Evolutionary conservation across 2,113 vertebrate genomes (phyloP).

Genomic region (Pelodiscus sinensis): DNA sequence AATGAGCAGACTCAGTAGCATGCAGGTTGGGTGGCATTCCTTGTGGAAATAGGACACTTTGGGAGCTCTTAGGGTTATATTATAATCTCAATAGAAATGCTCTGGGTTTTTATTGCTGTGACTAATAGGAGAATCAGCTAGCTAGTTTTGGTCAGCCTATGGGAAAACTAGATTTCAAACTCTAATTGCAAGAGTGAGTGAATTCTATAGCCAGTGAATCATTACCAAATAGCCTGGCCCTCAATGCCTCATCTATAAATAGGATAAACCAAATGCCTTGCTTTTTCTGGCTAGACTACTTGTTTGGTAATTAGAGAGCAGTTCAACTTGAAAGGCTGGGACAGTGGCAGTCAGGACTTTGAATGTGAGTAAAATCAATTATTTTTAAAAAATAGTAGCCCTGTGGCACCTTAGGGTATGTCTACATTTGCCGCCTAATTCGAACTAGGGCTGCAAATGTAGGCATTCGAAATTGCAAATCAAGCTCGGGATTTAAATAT

Average conservation of each 20-base stretch:
- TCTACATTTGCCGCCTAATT: no score
- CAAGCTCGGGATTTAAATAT: no score
- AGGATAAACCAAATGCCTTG: accelerated
- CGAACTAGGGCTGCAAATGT: no score
- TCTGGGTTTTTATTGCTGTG: neutral
- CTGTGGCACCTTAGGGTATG: no score
- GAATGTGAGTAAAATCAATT: neutral
- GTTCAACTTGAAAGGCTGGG: neutral
- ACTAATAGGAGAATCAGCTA: neutral
- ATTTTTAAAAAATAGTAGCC: no score
- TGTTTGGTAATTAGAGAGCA: neutral
- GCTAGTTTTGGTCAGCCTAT: accelerated
- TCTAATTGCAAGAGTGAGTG: neutral
- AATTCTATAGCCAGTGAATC: neutral
- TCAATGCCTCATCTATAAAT: neutral
- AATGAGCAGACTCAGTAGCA: neutral
- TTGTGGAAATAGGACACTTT: neutral
- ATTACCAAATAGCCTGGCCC: neutral
- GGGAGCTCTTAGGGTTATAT: neutral
- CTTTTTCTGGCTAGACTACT: neutral
- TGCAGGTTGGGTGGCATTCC: neutral
- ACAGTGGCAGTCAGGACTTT: neutral
- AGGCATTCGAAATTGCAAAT: no score
- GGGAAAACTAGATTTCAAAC: neutral
- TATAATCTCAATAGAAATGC: neutral